A percentile compares a stretch with the other conserved stretches of the same genome.
These are phyloP conservation scores for Streblospio benedicti DNA, from an alignment of 1,140 invertebrate genomes.

Conservation along the genomic window DNA sequence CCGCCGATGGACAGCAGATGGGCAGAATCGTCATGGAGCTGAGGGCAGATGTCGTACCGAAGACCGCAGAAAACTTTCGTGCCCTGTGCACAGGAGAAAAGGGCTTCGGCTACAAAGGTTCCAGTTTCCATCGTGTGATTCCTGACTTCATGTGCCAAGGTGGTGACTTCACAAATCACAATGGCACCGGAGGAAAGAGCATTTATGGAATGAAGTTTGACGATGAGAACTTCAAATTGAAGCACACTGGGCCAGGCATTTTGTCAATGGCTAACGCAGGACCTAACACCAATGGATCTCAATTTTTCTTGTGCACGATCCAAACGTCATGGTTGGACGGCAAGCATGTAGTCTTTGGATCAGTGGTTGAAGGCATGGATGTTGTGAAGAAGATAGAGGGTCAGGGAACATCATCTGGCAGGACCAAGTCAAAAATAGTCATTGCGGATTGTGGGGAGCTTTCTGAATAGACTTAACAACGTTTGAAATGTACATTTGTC, in stretches of 20 bases:
- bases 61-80: slow-evolving; percentile 83
- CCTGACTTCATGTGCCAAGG: slow-evolving; percentile 86
- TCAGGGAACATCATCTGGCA: slow-evolving; percentile 74
- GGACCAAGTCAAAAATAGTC: slow-evolving; percentile 73
- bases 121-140: slow-evolving; percentile 87
- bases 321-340: slow-evolving; percentile 60
- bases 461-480: no score
- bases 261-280: slow-evolving; percentile 71
- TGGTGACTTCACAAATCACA: slow-evolving; percentile 76
- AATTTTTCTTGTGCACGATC: slow-evolving; percentile 60
- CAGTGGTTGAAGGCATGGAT: slow-evolving; percentile 90
- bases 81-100: slow-evolving; percentile 86
- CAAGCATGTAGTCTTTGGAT: slow-evolving; percentile 94
- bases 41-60: slow-evolving; percentile 79
- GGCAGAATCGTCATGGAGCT: slow-evolving; percentile 8
- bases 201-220: slow-evolving; percentile 93
- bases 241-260: slow-evolving; percentile 82
- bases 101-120: slow-evolving; percentile 86
- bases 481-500: no score
- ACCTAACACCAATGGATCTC: slow-evolving; percentile 55
- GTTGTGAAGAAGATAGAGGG: slow-evolving; percentile 72
- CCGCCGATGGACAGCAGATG: background rate
- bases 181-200: slow-evolving; percentile 92
- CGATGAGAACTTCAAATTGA: slow-evolving; percentile 92
- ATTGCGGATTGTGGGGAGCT: slow-evolving; percentile 77